Base-by-base conservation (phyloP, 2,888 invertebrate species). In the Bombylius major region DNA sequence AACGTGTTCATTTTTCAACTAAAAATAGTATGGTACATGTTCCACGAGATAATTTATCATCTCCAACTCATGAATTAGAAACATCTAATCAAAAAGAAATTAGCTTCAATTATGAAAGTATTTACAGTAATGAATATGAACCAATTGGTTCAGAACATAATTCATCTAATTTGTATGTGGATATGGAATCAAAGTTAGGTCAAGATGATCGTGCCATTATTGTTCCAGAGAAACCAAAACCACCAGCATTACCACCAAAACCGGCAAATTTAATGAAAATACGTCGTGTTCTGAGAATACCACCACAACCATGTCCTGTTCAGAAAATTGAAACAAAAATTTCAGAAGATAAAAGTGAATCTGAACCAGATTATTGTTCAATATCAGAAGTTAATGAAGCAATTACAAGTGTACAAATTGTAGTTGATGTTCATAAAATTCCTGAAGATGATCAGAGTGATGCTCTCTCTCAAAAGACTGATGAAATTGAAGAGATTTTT, bases 191-290 rank as follows among this genome's bases (percentile, higher is more conserved):
- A 46, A 79, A 78, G 56, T 70, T 67, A 53, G 76, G 70, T 59
- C 64, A 69, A 54, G 73, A 72, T 58, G 69, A 75, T 52, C 76
- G 76, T 14, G 33, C 50, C 31, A 47, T 56, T 31, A 36, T 46
- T 1, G 23, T 23, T 23, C 50, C 50, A 49, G 53, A 66, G 56
- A 82, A 82, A 71, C 81, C 82, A 76, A 81, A 65, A 75, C 87
- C 87, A 57, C 86, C 87, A 55, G 85, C 87, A 61, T 73, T 89
- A 69, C 87, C 89, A 59, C 86, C 89, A 50, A 87, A 89, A 74
- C 87, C 88, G 65, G 82, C 84, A 63, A 86, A 86, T 72, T 76
- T 86, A 64, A 67, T 83, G 76, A 67, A 85, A 79, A 78, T 83
- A 77, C 51, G 51, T 9, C 47, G 51, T 7, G 58, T 59, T 12